These are phyloP conservation scores for Agrochola macilenta DNA, from an alignment of 2,888 invertebrate genomes.

Conservation along the genomic window DNA sequence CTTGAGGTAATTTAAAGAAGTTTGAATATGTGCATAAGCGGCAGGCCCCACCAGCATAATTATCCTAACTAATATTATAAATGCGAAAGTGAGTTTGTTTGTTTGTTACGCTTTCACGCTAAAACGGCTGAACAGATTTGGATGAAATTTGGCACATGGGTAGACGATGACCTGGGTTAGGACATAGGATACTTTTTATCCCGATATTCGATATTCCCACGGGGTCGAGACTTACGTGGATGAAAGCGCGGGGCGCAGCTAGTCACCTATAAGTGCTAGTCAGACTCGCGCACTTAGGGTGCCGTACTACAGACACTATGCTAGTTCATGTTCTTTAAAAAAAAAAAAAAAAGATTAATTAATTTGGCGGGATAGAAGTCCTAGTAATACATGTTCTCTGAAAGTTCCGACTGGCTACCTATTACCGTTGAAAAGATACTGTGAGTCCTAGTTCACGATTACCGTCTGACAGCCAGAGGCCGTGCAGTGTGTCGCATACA, in stretches of 20 bases:
- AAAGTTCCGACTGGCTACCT: not conserved
- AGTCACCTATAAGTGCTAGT: not conserved
- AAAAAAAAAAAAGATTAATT: no score
- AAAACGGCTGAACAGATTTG: no score
- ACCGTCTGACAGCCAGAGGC: not conserved
- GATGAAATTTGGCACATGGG: no score
- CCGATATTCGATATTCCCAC: no score
- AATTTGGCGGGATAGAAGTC: not conserved
- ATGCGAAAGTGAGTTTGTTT: no score
- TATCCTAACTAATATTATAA: no score
- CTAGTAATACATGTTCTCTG: not conserved
- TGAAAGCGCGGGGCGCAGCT: no score
- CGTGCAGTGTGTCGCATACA: not conserved
- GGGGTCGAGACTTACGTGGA: no score
- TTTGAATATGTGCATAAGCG: not conserved
- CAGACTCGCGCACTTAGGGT: not conserved
- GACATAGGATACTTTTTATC: no score
- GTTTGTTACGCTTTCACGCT: no score
- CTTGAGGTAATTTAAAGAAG: conserved; percentile 89
- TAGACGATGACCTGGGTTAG: no score
- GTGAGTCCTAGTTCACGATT: not conserved
- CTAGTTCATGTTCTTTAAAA: not conserved
- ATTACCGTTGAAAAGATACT: not conserved
- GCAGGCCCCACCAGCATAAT: not conserved
- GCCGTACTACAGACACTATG: not conserved